Conservation (phyloP, 2,797 vertebrate species). For the Cyclopterus lumpus region DNA sequence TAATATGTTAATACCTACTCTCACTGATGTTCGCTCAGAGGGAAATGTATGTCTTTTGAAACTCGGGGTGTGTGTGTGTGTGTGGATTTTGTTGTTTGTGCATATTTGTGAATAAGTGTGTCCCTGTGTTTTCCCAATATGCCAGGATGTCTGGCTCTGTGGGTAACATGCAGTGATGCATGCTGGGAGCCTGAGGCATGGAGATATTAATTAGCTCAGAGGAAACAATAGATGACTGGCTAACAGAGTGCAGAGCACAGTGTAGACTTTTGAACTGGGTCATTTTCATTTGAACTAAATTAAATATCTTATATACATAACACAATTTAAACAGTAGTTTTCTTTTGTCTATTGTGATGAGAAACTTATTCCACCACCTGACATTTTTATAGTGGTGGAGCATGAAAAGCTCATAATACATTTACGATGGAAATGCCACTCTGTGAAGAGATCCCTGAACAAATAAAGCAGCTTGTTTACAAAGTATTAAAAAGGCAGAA, state of each 20-base stretch:
- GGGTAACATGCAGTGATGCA: constrained; percentile 71
- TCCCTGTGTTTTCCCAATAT: constrained; percentile 45
- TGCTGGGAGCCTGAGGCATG: constrained; percentile 72
- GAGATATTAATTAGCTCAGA: constrained; percentile 69
- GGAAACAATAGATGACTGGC: constrained; percentile 53
- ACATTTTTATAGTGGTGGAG: not conserved
- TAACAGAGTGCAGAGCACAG: constrained; percentile 22
- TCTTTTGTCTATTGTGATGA: constrained; percentile 3
- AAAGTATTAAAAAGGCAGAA: constrained; percentile 26
- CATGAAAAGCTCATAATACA: constrained; percentile 25
- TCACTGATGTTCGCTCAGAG: too few species aligned
- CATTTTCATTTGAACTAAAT: constrained; percentile 28
- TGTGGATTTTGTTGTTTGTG: constrained; percentile 27
- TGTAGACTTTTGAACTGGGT: constrained; percentile 25
- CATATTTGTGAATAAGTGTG: constrained; percentile 21
- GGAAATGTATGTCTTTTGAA: constrained; percentile 40
- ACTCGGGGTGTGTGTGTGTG: not conserved
- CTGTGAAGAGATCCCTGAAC: constrained; percentile 37
- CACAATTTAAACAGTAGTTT: constrained; percentile 1
- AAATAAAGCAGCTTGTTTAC: constrained; percentile 36
- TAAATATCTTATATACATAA: constrained; percentile 13
- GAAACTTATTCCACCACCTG: not conserved
- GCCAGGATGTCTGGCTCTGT: constrained; percentile 70
- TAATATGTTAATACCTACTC: too few species aligned
- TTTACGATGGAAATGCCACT: constrained; percentile 11